Evolutionary conservation across 1,140 invertebrate species (phyloP).

Genomic region (Lordiphosa stackelbergi): DNA sequence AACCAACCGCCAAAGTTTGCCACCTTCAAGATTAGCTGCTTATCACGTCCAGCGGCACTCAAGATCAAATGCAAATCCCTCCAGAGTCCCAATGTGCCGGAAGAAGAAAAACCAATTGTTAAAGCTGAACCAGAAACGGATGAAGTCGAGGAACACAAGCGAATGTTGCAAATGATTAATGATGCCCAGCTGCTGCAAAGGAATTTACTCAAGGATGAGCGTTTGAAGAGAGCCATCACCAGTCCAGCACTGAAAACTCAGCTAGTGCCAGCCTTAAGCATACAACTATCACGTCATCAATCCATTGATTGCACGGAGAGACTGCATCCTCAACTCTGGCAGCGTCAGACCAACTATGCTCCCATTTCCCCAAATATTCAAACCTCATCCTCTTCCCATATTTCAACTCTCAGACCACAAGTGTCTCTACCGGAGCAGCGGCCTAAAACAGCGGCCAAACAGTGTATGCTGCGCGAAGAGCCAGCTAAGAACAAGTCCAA

Average conservation of each 20-base stretch:
- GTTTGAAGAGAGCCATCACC: constrained; percentile 2
- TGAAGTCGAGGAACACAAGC: neutral
- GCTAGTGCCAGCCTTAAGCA: neutral
- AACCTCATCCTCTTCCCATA: neutral
- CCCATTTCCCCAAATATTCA: too few species aligned
- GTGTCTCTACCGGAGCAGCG: neutral
- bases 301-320: neutral
- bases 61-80: neutral
- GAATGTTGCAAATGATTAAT: neutral
- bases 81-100: neutral
- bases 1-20: neutral
- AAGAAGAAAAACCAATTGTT: neutral
- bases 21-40: constrained; percentile 2
- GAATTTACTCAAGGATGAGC: neutral
- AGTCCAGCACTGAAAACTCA: neutral
- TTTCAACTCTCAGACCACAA: neutral
- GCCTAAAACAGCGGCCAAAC: neutral
- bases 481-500: constrained; percentile 1
- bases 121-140: neutral
- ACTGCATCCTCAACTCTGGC: constrained; percentile 21
- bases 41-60: neutral
- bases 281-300: neutral
- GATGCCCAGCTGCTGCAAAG: neutral
- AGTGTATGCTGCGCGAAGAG: neutral
- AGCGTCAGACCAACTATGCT: neutral